Base-by-base conservation (phyloP, 2,797 vertebrate species). In the Coregonus ussuriensis region DNA sequence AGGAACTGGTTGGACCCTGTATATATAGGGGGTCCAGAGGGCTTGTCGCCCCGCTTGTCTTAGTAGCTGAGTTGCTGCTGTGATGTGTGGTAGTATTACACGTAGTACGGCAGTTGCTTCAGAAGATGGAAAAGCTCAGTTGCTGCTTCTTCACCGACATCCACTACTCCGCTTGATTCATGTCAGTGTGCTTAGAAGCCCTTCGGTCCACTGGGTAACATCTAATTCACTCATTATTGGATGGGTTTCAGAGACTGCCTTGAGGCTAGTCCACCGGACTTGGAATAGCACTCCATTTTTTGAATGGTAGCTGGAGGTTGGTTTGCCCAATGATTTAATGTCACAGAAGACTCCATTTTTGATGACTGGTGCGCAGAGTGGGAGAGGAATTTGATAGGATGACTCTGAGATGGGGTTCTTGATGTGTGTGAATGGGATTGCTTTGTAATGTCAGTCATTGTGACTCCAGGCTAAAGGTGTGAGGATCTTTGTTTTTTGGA, bases 281-380 rank as follows among this genome's bases (percentile, higher is more conserved):
- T 72, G 74, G 70, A 81, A 74, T 69, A 16, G n/a, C 3, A 16
- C 75, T 35, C 62, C 72, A 79, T 84, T 85, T 83, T 47, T 41
- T 70, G 74, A 51, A 41, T 75, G 51, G 2, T 1, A 21, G 66
- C 59, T 77, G 18, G 16, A 47, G 3, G 77, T 71, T 3, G 9
- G 62, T 3, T 74, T 69, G 13, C 37, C 67, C 25, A 68, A 3
- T 66, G 62, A 25, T 13, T 65, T 65, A 65, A 65, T 29, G 62
- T 25, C 16, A n/a, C 9, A 63, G 5, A 63, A 25, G 16, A 6
- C 18, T 25, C 18, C 0, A 29, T 29, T 65, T 15, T 9, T 16
- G n/a, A 65, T 65, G 62, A 21, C n/a, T n/a, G 56, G 15, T 59
- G 56, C 18, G 2, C 62, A 65, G 6, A 54, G 16, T 18, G 16